Percentiles rank a stretch among this genome's conserved stretches.
These are phyloP conservation scores for Scolopax mira DNA, from an alignment of 2,113 vertebrate species.

Conservation along the genomic window DNA sequence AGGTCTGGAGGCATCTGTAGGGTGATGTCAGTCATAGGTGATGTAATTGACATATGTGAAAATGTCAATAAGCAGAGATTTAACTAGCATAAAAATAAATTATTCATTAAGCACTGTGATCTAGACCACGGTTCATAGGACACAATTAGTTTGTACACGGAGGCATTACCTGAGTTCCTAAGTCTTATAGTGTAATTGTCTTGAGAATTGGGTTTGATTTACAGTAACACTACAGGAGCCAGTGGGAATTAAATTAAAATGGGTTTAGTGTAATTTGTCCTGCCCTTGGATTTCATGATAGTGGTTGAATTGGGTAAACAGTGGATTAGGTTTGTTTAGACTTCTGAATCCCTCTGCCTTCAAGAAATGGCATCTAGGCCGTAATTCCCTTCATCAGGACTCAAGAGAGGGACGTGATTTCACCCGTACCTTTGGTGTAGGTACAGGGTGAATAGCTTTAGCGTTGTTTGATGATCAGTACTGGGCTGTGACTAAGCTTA, in stretches of 20 bases:
- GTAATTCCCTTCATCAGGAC: background rate
- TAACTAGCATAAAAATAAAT: background rate
- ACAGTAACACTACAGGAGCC: background rate
- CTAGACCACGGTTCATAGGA: background rate
- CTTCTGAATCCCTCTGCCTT: background rate
- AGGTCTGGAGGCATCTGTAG: background rate
- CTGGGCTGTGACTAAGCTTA: background rate
- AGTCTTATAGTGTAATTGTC: background rate
- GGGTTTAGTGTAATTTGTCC: background rate
- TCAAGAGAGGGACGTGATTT: background rate
- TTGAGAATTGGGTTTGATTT: background rate
- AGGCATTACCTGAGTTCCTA: background rate
- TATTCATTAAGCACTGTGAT: background rate
- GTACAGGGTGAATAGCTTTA: background rate
- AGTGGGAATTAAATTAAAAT: background rate
- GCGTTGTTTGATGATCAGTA: background rate
- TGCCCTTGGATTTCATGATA: background rate
- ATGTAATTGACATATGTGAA: background rate
- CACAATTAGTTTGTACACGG: background rate
- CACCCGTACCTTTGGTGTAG: background rate
- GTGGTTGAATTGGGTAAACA: background rate
- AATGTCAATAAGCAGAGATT: background rate
- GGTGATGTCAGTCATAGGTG: background rate
- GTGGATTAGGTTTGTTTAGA: background rate
- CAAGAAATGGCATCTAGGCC: background rate